Conservation (phyloP, 2,797 vertebrate species). For the Holocentrus rufus region DNA sequence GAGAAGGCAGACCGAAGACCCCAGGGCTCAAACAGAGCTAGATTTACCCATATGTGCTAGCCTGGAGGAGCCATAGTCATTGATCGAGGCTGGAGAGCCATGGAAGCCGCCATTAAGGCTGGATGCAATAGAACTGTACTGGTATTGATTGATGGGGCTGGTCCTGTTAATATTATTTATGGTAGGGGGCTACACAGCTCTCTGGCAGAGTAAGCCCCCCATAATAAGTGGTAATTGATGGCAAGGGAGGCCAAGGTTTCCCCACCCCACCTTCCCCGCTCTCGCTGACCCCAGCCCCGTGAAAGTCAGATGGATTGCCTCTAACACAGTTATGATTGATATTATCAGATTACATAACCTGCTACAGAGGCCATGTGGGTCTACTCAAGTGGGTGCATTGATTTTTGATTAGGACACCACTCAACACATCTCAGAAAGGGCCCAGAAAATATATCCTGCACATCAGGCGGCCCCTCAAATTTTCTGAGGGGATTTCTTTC, state of each 20-base stretch:
- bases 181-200: slow-evolving; percentile 83
- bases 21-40: slow-evolving; percentile 76
- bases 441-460: slow-evolving; percentile 71
- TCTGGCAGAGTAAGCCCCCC: slow-evolving; percentile 83
- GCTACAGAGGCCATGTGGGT: slow-evolving; percentile 82
- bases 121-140: slow-evolving; percentile 89
- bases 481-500: slow-evolving; percentile 52
- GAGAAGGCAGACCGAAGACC: slow-evolving; percentile 67
- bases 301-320: slow-evolving; percentile 93
- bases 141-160: slow-evolving; percentile 89
- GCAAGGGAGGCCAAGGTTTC: slow-evolving; percentile 85
- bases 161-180: slow-evolving; percentile 96
- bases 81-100: slow-evolving; percentile 85
- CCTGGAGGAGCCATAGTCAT: slow-evolving; percentile 85
- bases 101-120: slow-evolving; percentile 84
- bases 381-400: slow-evolving; percentile 89
- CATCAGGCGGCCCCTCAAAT: slow-evolving; percentile 41
- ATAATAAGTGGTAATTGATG: slow-evolving; percentile 98
- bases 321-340: slow-evolving; percentile 96
- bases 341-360: slow-evolving; percentile 95
- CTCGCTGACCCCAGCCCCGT: slow-evolving; percentile 88
- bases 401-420: slow-evolving; percentile 93
- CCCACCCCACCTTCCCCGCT: slow-evolving; percentile 81
- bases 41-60: slow-evolving; percentile 74
- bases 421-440: slow-evolving; percentile 80